A percentile compares a stretch with the other conserved stretches of the same genome.
These are phyloP conservation scores for Lipophrys pholis DNA, from an alignment of 2,113 vertebrate species.

Conservation along the genomic window DNA sequence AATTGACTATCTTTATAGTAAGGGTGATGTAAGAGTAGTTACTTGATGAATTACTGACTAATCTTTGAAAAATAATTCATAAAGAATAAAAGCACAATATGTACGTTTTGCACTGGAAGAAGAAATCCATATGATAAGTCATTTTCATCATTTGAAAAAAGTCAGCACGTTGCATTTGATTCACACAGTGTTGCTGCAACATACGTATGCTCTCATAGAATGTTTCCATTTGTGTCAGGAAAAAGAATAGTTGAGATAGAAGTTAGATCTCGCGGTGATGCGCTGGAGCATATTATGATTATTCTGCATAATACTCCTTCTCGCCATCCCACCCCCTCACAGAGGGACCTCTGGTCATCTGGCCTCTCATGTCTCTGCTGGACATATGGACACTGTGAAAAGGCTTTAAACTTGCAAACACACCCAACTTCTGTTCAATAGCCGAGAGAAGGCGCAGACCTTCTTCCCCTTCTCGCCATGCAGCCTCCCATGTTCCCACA, in stretches of 20 bases:
- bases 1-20: too few species aligned
- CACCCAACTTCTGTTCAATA: slow-evolving; percentile 15
- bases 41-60: neutral
- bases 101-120: neutral
- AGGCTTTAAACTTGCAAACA: slow-evolving; percentile 43
- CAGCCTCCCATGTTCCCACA: slow-evolving; percentile 39
- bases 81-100: neutral
- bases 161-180: neutral
- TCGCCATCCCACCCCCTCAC: slow-evolving; percentile 12
- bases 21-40: neutral
- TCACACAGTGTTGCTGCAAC: slow-evolving; percentile 17
- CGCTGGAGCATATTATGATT: slow-evolving; percentile 64
- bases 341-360: slow-evolving; percentile 44
- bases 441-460: slow-evolving; percentile 6
- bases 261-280: slow-evolving; percentile 45
- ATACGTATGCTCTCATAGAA: neutral
- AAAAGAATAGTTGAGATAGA: slow-evolving; percentile 1
- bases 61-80: neutral
- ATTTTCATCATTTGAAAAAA: neutral
- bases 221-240: too few species aligned
- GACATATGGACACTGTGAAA: slow-evolving; percentile 56
- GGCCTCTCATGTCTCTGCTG: slow-evolving; percentile 43
- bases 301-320: slow-evolving; percentile 59
- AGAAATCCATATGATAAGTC: neutral
- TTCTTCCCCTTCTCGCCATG: slow-evolving; percentile 19